Base-by-base conservation (phyloP, 2,113 vertebrate species). In the Proteles cristata region DNA sequence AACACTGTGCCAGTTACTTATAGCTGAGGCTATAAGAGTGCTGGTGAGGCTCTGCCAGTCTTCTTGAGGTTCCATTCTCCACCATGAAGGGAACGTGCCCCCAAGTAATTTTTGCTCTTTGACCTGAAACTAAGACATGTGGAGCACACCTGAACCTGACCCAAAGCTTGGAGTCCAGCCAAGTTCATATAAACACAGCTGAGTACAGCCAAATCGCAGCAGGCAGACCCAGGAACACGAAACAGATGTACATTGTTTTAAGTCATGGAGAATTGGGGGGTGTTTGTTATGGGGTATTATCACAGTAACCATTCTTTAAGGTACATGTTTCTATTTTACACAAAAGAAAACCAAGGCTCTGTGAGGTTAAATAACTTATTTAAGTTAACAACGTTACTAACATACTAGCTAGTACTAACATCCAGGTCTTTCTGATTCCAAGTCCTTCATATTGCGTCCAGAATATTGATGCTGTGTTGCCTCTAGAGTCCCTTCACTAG, bases 271-370 rank as follows among this genome's bases (percentile, higher is more conserved):
- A 87, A 58, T 2, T 28, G 28, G 35, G 50, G n/a, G 45, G 11
- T 48, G 45, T 50, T 86, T 91, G 53, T 53, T 48, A 50, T 0
- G 11, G 1, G 35, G 58, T 79, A 28, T 35, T 65, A 33, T n/a
- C 14, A n/a, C 1, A 33, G 48, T 19, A 11, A 11, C 8, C n/a
- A 35, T 19, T 83, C 21, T 94, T n/a, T 50, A 39, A 85, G 55
- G 12, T 31, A 23, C 1, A 0, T 16, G 19, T 92, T 69, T 82
- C 28, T 88, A 23, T 73, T 76, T 93, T 86, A 83, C 1, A 43
- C 23, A 73, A 91, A 96, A 55, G 23, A 39, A 97, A 93, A 79
- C 25, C 86, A 88, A 68, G 28, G n/a, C 5, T 65, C 16, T 23
- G 21, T 71, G 33, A 87, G 0, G 3, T 76, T 91, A 73, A 90